Percentiles rank a stretch among this genome's conserved stretches.
Conservation (phyloP, 1,140 invertebrate genomes). For the Ceratina japonica region DNA sequence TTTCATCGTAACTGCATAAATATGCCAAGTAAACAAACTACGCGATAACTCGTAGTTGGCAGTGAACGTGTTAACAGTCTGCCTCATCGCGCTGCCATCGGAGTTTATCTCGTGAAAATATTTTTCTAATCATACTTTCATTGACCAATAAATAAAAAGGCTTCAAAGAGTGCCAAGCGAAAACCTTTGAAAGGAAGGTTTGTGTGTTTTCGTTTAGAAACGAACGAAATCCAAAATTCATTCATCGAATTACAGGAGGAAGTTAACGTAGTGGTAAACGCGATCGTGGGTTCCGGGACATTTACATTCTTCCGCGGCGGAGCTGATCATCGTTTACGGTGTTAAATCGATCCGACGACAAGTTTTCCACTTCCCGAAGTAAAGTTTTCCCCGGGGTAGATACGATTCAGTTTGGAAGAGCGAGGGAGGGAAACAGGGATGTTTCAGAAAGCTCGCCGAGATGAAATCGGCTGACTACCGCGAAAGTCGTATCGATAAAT, state of each 20-base stretch:
- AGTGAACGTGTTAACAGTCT: too few relatives aligned
- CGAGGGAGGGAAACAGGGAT: neutral
- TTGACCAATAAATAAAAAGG: too few relatives aligned
- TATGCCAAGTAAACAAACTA: too few relatives aligned
- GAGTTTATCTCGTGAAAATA: too few relatives aligned
- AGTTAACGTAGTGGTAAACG: neutral
- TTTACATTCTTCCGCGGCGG: slow-evolving; percentile 1
- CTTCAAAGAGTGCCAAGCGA: too few relatives aligned
- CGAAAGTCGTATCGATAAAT: slow-evolving; percentile 50
- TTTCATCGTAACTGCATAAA: too few relatives aligned
- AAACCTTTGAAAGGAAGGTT: too few relatives aligned
- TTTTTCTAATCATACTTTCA: too few relatives aligned
- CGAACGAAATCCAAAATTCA: too few relatives aligned
- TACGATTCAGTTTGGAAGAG: slow-evolving; percentile 21
- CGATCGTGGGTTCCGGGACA: neutral
- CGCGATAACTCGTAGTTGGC: too few relatives aligned
- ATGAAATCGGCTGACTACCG: slow-evolving; percentile 30
- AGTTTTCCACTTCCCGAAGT: slow-evolving; percentile 34
- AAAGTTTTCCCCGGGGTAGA: slow-evolving; percentile 22
- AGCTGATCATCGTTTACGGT: slow-evolving; percentile 22
- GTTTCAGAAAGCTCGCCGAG: slow-evolving; percentile 21
- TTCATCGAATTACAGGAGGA: neutral
- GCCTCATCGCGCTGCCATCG: too few relatives aligned
- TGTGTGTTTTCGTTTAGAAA: too few relatives aligned
- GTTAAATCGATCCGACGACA: slow-evolving; percentile 38